phyloP scores from a whole-genome alignment of 2,113 vertebrate genomes.

The Toxostoma redivivum region DNA sequence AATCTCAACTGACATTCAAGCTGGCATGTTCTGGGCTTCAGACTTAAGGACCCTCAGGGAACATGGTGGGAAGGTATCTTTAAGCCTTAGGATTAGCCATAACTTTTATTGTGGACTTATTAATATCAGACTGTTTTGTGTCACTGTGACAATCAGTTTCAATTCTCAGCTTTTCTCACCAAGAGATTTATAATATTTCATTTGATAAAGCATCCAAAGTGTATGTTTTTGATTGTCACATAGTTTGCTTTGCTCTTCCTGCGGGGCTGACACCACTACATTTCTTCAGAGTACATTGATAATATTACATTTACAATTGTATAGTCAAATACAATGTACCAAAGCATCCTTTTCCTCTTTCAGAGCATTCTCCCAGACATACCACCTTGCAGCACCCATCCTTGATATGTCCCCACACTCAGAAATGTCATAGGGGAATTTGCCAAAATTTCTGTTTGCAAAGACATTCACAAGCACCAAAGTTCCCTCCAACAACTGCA shows the following conservation, averaged over 20 bases:
- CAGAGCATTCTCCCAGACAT: neutral
- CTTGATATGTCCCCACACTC: neutral
- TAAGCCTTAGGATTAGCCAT: neutral
- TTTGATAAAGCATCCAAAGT: neutral
- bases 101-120: neutral
- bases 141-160: neutral
- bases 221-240: neutral
- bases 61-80: neutral
- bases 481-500: neutral
- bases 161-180: neutral
- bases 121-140: neutral
- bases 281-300: neutral
- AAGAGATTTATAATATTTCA: neutral
- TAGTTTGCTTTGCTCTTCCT: neutral
- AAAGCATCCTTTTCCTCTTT: neutral
- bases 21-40: neutral
- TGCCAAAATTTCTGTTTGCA: neutral
- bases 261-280: neutral
- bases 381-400: neutral
- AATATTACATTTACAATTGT: neutral
- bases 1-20: neutral
- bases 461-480: neutral
- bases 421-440: rapidly evolving
- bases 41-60: neutral
- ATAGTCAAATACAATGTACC: rapidly evolving